Percentiles rank a stretch among this genome's conserved stretches.
phyloP scores from a whole-genome alignment of 30 jellyfish, hydroid and myxozoan genomes.

The Aurelia aurita complex sp. Pacific region DNA sequence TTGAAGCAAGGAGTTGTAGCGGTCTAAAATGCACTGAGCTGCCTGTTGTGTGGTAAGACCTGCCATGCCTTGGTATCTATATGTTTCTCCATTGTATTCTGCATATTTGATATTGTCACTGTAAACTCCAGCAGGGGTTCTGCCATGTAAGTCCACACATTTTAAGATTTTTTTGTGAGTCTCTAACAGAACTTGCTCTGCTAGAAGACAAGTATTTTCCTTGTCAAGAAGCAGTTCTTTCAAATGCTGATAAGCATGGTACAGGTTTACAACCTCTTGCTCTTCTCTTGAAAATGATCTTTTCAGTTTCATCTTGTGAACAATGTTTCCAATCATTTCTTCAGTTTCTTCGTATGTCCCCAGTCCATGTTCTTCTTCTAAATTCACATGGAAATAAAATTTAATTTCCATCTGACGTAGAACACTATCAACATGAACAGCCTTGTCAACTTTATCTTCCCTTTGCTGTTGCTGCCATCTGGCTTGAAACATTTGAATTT shows the following conservation, averaged over 20 bases:
- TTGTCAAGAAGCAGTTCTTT: neutral
- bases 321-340: neutral
- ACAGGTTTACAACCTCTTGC: conserved; percentile 1
- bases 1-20: conserved; percentile 21
- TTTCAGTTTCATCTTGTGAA: neutral
- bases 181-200: conserved; percentile 1
- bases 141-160: neutral
- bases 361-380: conserved; percentile 30
- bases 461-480: conserved; percentile 1
- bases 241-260: conserved; percentile 4
- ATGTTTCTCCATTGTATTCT: conserved; percentile 25
- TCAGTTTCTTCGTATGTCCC: conserved; percentile 17
- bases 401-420: neutral
- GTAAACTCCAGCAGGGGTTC: conserved; percentile 18
- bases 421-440: no score
- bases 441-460: neutral
- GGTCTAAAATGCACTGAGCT: conserved; percentile 18
- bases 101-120: conserved; percentile 7
- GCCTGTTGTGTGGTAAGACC: neutral
- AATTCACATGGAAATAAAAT: conserved; percentile 13
- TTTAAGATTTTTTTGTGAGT: conserved; percentile 3
- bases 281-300: neutral
- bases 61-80: neutral
- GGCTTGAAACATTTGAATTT: neutral
- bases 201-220: conserved; percentile 2